These are phyloP conservation scores for Chamaedrilus cognettii DNA, from an alignment of 2,888 invertebrate genomes.

Conservation along the genomic window DNA sequence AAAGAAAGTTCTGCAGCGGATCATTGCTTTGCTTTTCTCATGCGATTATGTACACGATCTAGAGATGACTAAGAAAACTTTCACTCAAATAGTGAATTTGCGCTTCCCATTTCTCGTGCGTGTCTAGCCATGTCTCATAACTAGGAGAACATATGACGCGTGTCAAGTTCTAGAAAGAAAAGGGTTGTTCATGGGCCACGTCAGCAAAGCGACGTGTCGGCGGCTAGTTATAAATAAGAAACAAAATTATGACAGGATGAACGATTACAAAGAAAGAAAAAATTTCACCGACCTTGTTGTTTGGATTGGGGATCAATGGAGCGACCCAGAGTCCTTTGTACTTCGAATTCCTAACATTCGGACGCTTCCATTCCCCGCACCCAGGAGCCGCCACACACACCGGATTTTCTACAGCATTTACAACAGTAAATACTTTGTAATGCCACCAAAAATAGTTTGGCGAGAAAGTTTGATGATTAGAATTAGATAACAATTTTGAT, in stretches of 20 bases:
- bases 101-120: too few species aligned
- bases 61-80: too few species aligned
- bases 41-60: too few species aligned
- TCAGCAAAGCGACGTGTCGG: background rate
- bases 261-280: too few species aligned
- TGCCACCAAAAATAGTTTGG: background rate
- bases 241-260: background rate
- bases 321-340: slow-evolving; percentile 96
- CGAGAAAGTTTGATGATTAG: background rate
- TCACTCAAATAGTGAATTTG: background rate
- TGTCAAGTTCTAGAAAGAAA: too few species aligned
- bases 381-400: slow-evolving; percentile 77
- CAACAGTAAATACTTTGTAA: too few species aligned
- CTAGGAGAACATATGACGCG: too few species aligned
- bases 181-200: too few species aligned
- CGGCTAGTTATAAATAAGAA: background rate
- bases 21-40: too few species aligned
- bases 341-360: slow-evolving; percentile 85
- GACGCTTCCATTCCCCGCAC: slow-evolving; percentile 88
- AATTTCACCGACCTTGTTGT: slow-evolving; percentile 60
- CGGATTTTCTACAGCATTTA: slow-evolving; percentile 72
- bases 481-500: background rate
- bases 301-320: slow-evolving; percentile 63
- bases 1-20: too few species aligned
- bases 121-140: too few species aligned